phyloP scores from a whole-genome alignment of 2,797 vertebrate species.

The Argentina silus region DNA sequence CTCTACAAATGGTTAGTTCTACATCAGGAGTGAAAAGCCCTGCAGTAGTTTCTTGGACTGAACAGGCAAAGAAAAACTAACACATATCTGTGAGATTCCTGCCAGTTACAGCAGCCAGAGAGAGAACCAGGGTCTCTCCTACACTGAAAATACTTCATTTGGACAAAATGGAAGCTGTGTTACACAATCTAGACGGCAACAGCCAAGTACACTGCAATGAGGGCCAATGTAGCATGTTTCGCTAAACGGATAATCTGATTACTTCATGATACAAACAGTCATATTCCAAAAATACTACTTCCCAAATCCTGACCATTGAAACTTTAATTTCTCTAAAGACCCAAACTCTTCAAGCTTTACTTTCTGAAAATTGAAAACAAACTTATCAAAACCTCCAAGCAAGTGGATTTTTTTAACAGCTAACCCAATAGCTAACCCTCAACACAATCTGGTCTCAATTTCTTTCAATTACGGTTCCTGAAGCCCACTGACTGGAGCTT shows the following conservation, averaged over 20 bases:
- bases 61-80: constrained; percentile 30
- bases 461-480: constrained; percentile 46
- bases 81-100: constrained; percentile 75
- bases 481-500: constrained; percentile 50
- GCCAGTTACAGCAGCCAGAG: constrained; percentile 51
- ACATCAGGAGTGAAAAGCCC: neutral
- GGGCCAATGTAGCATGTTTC: too few relatives aligned
- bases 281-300: constrained; percentile 57
- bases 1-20: neutral
- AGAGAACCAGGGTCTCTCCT: constrained; percentile 13
- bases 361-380: constrained; percentile 51
- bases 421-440: constrained; percentile 1
- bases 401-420: neutral
- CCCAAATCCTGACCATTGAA: constrained; percentile 56
- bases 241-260: neutral
- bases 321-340: constrained; percentile 51
- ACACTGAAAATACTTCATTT: constrained; percentile 1
- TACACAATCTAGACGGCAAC: neutral
- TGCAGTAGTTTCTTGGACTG: constrained; percentile 6
- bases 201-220: neutral
- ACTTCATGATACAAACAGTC: constrained; percentile 52
- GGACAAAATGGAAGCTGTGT: too few relatives aligned
- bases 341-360: too few relatives aligned
- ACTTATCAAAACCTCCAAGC: constrained; percentile 20
- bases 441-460: constrained; percentile 52